Evolutionary conservation across 2,888 invertebrate genomes (phyloP), one percentile per base, ranked within the genome.

Genomic region (Caenorhabditis angaria): DNA sequence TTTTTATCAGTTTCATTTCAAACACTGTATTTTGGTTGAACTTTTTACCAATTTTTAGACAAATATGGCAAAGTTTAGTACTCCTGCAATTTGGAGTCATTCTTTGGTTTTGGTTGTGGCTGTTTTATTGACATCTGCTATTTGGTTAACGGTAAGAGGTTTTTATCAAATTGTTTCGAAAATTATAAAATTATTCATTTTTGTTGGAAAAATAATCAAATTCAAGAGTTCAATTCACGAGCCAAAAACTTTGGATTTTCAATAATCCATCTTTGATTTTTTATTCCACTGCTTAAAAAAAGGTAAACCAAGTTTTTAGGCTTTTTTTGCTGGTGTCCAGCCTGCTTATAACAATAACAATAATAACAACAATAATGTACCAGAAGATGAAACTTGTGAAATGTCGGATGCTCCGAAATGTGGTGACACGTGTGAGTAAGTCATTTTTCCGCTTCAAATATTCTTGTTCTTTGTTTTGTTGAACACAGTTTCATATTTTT

Each of bases 71-170:
- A 47, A 48, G 50, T 47, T 63, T 56, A 32, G 48, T 48, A 64
- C 56, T 14, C 29, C 57, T 14, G 25, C 60, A 8, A 54, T 70
- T 28, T 65, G 64, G 70, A 77, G 69, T 57, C 77, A 77, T 56
- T 48, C 59, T 2, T 58, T 81, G 8, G 63, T 70, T 2, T 73
- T 65, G 20, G 64, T 68, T 14, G 61, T 79, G 12, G 53, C 76
- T 14, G 65, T 72, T 20, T 35, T 82, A 8, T 56, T 81, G 22
- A 79, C 78, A 12, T 70, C 75, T 3, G 80, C 72, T 14, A 72
- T 82, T 6, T 82, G 82, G 82, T 25, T 82, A 22, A 70, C 78
- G 50, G 82, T 82, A 20, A n/a, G n/a, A n/a, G 63, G 76, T 64
- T 61, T 56, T 8, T 10, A 10, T 5, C 10, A 41, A 41, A 14